Percentiles rank a stretch among this genome's conserved stretches.
These are phyloP conservation scores for Xanthostigma xanthostigma DNA, from an alignment of 2,888 invertebrate species.

Conservation along the genomic window DNA sequence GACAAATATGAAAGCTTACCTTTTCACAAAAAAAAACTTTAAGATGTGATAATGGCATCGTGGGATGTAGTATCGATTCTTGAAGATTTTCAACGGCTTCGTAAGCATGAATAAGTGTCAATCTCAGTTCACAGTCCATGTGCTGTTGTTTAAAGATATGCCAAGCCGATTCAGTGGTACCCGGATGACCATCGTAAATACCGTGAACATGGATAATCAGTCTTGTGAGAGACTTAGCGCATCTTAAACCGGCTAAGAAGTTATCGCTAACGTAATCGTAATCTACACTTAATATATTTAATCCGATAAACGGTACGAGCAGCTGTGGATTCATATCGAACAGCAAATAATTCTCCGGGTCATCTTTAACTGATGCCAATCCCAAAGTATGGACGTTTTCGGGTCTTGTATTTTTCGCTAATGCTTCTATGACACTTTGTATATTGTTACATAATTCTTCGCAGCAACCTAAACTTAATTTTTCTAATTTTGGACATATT, in stretches of 20 bases:
- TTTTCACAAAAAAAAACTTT: constrained; percentile 58
- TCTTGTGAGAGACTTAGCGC: constrained; percentile 32
- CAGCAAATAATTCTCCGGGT: constrained; percentile 48
- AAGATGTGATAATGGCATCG: constrained; percentile 58
- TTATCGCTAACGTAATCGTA: constrained; percentile 37
- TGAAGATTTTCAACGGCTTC: constrained; percentile 47
- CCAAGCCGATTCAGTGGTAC: constrained; percentile 51
- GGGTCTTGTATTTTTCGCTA: constrained; percentile 26
- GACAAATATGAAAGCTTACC: constrained; percentile 23
- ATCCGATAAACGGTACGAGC: constrained; percentile 40
- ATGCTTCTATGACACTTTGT: constrained; percentile 20
- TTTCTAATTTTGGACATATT: constrained; percentile 21
- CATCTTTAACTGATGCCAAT: constrained; percentile 57
- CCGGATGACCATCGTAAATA: constrained; percentile 43
- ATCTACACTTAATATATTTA: constrained; percentile 40
- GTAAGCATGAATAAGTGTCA: constrained; percentile 52
- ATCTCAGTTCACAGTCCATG: constrained; percentile 39
- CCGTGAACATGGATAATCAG: constrained; percentile 56
- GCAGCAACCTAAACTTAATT: constrained; percentile 27
- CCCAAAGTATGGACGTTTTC: constrained; percentile 45
- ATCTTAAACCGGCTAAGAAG: constrained; percentile 26
- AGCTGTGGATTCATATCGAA: constrained; percentile 37
- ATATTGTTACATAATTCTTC: constrained; percentile 25
- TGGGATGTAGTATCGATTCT: constrained; percentile 42
- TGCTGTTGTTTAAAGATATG: constrained; percentile 34